phyloP scores from a whole-genome alignment of 2,113 vertebrate species.

The Cynocephalus volans region DNA sequence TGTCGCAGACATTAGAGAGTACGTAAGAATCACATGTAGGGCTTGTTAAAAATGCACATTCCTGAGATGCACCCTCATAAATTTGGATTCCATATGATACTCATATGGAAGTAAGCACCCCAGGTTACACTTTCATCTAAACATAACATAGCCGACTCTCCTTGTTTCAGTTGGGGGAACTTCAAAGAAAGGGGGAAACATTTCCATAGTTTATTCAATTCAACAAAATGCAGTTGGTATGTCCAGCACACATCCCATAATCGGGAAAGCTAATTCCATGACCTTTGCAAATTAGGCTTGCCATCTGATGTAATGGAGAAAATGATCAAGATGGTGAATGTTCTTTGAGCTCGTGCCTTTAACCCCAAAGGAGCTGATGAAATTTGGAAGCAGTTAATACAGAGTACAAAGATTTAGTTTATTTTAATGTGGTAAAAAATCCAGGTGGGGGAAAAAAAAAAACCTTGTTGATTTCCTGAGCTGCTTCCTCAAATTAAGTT shows the following conservation, averaged over 20 bases:
- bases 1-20: neutral
- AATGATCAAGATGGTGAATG: constrained; percentile 23
- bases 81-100: neutral
- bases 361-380: neutral
- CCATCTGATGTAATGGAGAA: constrained; percentile 32
- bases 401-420: neutral
- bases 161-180: neutral
- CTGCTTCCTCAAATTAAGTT: constrained; percentile 50
- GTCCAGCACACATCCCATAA: constrained; percentile 9
- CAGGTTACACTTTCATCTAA: neutral
- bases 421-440: neutral
- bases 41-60: neutral
- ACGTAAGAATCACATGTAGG: neutral
- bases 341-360: neutral
- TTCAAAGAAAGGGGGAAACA: neutral
- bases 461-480: neutral
- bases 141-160: neutral
- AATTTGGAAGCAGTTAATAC: neutral
- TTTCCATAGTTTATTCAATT: neutral
- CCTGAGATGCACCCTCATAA: neutral
- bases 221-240: neutral
- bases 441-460: neutral
- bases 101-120: neutral
- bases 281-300: constrained; percentile 16
- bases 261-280: neutral